phyloP scores from a whole-genome alignment of 2,888 invertebrate species.

The Phaedon cochleariae region DNA sequence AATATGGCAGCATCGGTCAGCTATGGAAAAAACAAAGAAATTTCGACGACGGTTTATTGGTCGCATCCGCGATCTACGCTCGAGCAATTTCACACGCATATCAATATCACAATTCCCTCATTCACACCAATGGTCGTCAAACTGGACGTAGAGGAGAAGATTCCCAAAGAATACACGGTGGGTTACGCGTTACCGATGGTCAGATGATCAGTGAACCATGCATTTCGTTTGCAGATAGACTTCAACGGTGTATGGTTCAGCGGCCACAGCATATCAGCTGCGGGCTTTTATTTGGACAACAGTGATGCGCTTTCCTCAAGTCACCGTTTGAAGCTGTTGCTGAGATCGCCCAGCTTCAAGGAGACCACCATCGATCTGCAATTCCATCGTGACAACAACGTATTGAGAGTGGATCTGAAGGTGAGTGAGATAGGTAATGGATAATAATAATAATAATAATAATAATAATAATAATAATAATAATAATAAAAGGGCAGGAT shows the following conservation, averaged over 20 bases:
- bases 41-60: constrained; percentile 67
- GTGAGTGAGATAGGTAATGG: constrained; percentile 58
- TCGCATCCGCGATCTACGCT: constrained; percentile 73
- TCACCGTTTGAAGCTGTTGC: constrained; percentile 70
- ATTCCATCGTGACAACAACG: constrained; percentile 73
- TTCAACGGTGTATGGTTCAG: constrained; percentile 83
- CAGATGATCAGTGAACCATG: background rate
- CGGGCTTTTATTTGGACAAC: constrained; percentile 79
- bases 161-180: constrained; percentile 74
- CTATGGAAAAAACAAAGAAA: constrained; percentile 70
- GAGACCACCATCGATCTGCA: constrained; percentile 71
- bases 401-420: constrained; percentile 74
- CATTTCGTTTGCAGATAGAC: constrained; percentile 66
- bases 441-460: too few relatives aligned
- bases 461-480: too few relatives aligned
- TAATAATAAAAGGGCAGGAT: too few relatives aligned
- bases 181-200: constrained; percentile 49
- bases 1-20: constrained; percentile 64
- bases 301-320: constrained; percentile 72
- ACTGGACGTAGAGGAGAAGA: constrained; percentile 74
- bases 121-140: constrained; percentile 75
- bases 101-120: constrained; percentile 79
- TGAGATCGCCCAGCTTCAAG: constrained; percentile 78
- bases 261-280: constrained; percentile 74
- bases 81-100: constrained; percentile 73